Base-by-base conservation (phyloP, 2,888 invertebrate genomes). In the Cosmia pyralina region DNA sequence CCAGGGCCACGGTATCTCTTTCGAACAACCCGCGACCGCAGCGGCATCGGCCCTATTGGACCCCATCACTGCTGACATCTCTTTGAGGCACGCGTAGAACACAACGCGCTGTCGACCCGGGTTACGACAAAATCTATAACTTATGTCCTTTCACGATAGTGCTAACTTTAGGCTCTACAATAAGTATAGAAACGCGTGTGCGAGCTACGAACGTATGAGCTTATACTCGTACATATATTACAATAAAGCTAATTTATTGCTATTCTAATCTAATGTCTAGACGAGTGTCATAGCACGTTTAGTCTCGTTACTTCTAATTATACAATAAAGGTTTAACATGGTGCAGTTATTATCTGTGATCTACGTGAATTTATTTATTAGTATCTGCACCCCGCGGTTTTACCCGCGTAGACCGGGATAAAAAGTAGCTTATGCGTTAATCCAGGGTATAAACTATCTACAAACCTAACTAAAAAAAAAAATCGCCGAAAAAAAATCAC, bases 221-320 rank as follows among this genome's bases (percentile, higher is more conserved):
- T 53, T 62, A 19, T 38, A n/a, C n/a, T n/a, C n/a, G n/a, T n/a
- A n/a, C n/a, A n/a, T n/a, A 69, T 34, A 79, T 79, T 68, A 57
- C 50, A 70, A 70, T 80, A 76, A 75, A 48, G 52, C 6, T 38
- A 60, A 81, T 76, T 81, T 76, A 76, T 80, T 41, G 64, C 57
- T 71, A 57, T 68, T 81, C 28, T 44, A 68, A 76, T 81, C 28
- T 44, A 68, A 76, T 71, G 76, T 79, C 77, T 75, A 80, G 64
- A 79, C 67, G 41, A 44, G 57, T 55, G 52, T 70, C 67, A 55
- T 70, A 67, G 59, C 75, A 63, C 22, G 75, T 57, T 80, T 64
- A 34, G 38, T 80, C 34, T 64, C 64, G 76, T 75, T 75, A 80
- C 55, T 71, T 68, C 41, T 71, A 80, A 79, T 76, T 80, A 71